A percentile compares a stretch with the other conserved stretches of the same genome.
Conservation (phyloP, 2,888 invertebrate genomes). For the Conistra vaccinii region DNA sequence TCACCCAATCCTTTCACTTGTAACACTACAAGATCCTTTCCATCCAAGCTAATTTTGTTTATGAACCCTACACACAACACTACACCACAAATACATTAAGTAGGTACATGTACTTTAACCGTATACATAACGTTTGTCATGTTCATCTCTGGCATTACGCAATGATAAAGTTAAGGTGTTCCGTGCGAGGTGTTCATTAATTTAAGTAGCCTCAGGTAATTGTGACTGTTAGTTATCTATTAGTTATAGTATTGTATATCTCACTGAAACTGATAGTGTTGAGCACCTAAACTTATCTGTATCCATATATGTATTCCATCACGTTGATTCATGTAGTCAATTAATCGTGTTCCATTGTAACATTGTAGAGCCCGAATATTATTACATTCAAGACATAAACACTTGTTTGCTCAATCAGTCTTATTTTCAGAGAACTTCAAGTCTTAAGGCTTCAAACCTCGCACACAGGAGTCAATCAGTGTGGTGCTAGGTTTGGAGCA, state of each 20-base stretch:
- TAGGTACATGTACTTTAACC: constrained; percentile 54
- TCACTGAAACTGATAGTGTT: constrained; percentile 83
- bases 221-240: constrained; percentile 71
- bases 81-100: constrained; percentile 70
- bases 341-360: constrained; percentile 67
- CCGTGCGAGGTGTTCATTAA: constrained; percentile 87
- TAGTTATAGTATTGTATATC: constrained; percentile 74
- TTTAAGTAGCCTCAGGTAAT: constrained; percentile 75
- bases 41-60: constrained; percentile 85
- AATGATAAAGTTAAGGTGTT: constrained; percentile 89
- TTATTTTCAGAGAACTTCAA: constrained; percentile 75
- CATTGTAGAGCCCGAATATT: constrained; percentile 63
- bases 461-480: constrained; percentile 61
- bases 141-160: constrained; percentile 74
- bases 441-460: constrained; percentile 69
- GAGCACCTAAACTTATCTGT: constrained; percentile 88
- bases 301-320: constrained; percentile 77
- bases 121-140: constrained; percentile 69
- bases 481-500: constrained; percentile 70
- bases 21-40: constrained; percentile 85
- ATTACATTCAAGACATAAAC: constrained; percentile 63
- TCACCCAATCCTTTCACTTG: constrained; percentile 76
- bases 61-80: constrained; percentile 77
- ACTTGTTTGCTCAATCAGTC: constrained; percentile 68
- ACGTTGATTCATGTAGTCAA: constrained; percentile 80